Conservation (phyloP, 2,113 vertebrate genomes). For the Loxodonta africana region DNA sequence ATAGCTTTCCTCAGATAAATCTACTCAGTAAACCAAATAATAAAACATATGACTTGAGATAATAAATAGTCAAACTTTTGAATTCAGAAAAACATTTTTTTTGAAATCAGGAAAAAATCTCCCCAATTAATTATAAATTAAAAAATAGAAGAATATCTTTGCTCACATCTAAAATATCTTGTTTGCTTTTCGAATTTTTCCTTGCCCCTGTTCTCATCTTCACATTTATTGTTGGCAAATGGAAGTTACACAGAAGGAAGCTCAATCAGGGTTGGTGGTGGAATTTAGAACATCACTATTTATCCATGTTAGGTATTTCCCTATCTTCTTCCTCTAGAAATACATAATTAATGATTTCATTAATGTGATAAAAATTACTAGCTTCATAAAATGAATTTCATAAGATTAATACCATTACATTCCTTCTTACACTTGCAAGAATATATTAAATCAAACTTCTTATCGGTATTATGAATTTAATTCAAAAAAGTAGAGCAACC, state of each 20-base stretch:
- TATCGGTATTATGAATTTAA: slow-evolving; percentile 49
- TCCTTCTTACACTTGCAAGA: background rate
- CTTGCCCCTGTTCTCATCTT: background rate
- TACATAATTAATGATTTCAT: slow-evolving; percentile 61
- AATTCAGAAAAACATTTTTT: background rate
- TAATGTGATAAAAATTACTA: slow-evolving; percentile 39
- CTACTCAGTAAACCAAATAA: background rate
- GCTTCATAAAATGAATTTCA: slow-evolving; percentile 4
- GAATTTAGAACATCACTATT: background rate
- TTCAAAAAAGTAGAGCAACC: background rate
- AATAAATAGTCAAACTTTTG: background rate
- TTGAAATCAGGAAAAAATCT: background rate
- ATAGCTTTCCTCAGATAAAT: background rate
- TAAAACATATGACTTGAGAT: background rate
- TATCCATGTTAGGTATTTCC: background rate
- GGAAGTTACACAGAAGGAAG: background rate
- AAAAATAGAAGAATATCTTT: background rate
- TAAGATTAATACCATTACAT: slow-evolving; percentile 50
- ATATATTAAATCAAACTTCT: slow-evolving; percentile 57
- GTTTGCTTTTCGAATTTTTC: background rate
- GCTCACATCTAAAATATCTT: background rate
- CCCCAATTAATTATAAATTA: background rate
- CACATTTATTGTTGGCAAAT: background rate
- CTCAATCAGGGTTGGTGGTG: background rate
- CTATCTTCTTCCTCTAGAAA: slow-evolving; percentile 26